Conservation (phyloP, 2,888 invertebrate species). For the Mythimna pallens region DNA sequence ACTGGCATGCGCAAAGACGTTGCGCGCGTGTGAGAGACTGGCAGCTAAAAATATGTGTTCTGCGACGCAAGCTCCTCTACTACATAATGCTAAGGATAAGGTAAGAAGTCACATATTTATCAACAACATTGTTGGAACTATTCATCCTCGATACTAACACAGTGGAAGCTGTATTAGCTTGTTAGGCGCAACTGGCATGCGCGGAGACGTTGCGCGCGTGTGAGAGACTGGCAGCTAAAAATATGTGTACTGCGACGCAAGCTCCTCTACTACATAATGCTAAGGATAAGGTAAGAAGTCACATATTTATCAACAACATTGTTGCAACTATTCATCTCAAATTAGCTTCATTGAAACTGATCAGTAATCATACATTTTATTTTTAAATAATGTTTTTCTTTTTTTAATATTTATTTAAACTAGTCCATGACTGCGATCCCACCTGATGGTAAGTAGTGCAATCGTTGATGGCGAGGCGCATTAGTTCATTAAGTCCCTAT, state of each 20-base stretch:
- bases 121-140: no score
- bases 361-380: no score
- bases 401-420: no score
- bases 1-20: slow-evolving; percentile 96
- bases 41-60: slow-evolving; percentile 94
- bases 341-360: no score
- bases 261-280: slow-evolving; percentile 93
- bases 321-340: no score
- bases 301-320: no score
- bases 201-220: slow-evolving; percentile 96
- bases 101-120: background rate
- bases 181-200: slow-evolving; percentile 94
- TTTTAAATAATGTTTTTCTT: no score
- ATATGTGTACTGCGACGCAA: slow-evolving; percentile 95
- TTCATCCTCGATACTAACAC: slow-evolving; percentile 86
- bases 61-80: slow-evolving; percentile 95
- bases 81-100: slow-evolving; percentile 94
- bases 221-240: slow-evolving; percentile 91
- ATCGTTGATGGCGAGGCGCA: no score
- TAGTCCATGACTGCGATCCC: no score
- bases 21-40: slow-evolving; percentile 94
- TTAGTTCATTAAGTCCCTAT: no score
- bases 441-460: no score
- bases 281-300: slow-evolving; percentile 94
- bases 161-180: no score